Base-by-base conservation (phyloP, 2,797 vertebrate genomes). In the Acipenser oxyrinchus region DNA sequence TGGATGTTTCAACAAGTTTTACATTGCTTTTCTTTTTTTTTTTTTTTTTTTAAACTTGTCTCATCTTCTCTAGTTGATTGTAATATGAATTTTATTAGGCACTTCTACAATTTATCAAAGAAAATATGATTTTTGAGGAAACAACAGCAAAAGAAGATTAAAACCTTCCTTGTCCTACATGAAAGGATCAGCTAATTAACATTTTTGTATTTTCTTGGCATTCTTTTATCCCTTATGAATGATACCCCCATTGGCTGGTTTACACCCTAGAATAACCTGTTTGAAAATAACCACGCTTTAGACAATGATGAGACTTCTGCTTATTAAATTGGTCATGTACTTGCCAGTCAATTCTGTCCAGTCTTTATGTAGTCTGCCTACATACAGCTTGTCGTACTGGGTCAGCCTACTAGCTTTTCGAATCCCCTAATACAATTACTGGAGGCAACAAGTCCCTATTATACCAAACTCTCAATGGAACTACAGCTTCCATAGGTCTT, bases 21-120 rank as follows among this genome's bases (percentile, higher is more conserved):
- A 57, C 66, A 67, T 53, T 37, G 23, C 2, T 1, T 18, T 18
- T n/a, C n/a, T 1, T 18, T 18, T 18, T 18, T 18, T 18, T 18
- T 18, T 18, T 18, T 18, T 18, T 68, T 65, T 51, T 59, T 52
- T 48, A 71, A 79, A 75, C 78, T 68, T 71, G 73, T 81, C 71
- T 65, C 66, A 64, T 79, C 73, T 82, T 81, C 81, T 78, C 75
- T 80, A 81, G 81, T 80, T 76, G 74, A 74, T 79, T 69, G 79
- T 77, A 68, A 76, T 82, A 80, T 83, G 70, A 81, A 77, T 80
- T 76, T 84, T 75, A 85, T 84, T 81, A 90, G 88, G 88, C 88
- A 90, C 88, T 90, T 89, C 78, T 82, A 86, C 83, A 80, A 80
- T 83, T 86, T 73, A 66, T 73, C 76, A 82, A 81, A 86, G 70